Evolutionary conservation across 2,113 vertebrate species (phyloP).

Genomic region (Heterotilapia buettikoferi): DNA sequence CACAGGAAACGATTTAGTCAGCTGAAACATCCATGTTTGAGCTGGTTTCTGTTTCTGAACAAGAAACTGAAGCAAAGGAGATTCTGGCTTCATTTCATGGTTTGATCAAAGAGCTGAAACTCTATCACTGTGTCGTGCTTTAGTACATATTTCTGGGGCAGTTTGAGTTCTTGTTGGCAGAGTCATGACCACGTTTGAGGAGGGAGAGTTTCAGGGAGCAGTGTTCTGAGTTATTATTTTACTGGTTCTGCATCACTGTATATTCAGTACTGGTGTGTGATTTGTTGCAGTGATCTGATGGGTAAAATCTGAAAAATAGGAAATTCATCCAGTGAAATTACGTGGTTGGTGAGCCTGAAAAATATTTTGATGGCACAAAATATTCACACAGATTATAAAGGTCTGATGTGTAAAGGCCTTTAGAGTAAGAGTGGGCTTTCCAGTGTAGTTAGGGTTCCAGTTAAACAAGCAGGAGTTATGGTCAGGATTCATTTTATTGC

Average conservation of each 20-base stretch:
- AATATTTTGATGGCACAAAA: neutral
- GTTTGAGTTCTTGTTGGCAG: neutral
- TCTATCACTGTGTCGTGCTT: neutral
- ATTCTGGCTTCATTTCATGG: neutral
- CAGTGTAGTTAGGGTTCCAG: neutral
- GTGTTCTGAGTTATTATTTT: neutral
- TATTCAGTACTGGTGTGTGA: neutral
- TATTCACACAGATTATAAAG: neutral
- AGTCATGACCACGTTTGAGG: neutral
- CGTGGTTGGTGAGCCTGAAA: neutral
- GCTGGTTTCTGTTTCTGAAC: neutral
- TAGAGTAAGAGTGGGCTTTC: neutral
- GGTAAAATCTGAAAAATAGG: neutral
- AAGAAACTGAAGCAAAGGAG: neutral
- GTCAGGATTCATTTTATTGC: neutral
- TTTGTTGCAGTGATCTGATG: neutral
- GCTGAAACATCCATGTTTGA: neutral
- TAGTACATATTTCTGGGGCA: neutral
- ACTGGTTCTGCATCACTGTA: neutral
- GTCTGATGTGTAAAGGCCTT: neutral
- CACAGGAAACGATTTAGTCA: neutral
- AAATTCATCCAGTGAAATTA: neutral
- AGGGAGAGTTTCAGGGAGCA: neutral
- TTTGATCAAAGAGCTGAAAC: neutral
- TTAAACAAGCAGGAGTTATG: neutral